A percentile compares a stretch with the other conserved stretches of the same genome.
Evolutionary conservation across 2,797 vertebrate species (phyloP).

Genomic region (Chaunax sp.): DNA sequence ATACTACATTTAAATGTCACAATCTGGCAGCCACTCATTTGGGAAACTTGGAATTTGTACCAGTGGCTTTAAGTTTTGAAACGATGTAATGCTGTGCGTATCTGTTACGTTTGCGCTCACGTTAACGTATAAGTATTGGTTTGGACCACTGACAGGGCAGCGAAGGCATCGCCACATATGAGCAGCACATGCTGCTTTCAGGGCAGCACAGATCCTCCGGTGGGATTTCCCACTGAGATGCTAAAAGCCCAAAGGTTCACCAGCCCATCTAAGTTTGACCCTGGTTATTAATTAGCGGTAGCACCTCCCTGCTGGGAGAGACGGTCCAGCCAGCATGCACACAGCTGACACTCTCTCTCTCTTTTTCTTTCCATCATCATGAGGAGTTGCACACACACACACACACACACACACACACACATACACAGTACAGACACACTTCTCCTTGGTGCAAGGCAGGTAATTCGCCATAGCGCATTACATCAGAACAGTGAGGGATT

Average conservation of each 20-base stretch:
- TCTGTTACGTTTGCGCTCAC: neutral
- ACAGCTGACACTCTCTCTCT: slow-evolving; percentile 22
- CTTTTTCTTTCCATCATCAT: slow-evolving; percentile 25
- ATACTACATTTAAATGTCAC: too few species aligned
- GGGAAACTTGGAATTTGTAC: too few species aligned
- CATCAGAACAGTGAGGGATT: slow-evolving; percentile 69
- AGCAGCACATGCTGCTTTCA: slow-evolving; percentile 60
- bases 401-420: too few species aligned
- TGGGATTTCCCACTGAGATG: slow-evolving; percentile 62
- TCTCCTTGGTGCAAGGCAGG: slow-evolving; percentile 40
- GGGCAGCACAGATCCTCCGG: slow-evolving; percentile 41
- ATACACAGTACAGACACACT: slow-evolving; percentile 5
- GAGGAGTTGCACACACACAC: slow-evolving; percentile 33
- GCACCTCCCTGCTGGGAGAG: slow-evolving; percentile 58
- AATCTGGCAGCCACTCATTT: neutral
- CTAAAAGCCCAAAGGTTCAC: slow-evolving; percentile 58
- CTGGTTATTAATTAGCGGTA: slow-evolving; percentile 71
- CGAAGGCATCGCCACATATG: slow-evolving; percentile 47
- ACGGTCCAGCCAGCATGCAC: slow-evolving; percentile 25
- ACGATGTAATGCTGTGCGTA: neutral
- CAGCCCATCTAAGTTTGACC: slow-evolving; percentile 58
- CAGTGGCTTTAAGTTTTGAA: neutral
- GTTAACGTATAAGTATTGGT: slow-evolving; percentile 5
- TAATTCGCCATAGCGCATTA: slow-evolving; percentile 73
- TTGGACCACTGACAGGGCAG: slow-evolving; percentile 26